A percentile compares a stretch with the other conserved stretches of the same genome.
phyloP scores from a whole-genome alignment of 2,797 vertebrate genomes.

The Chrysocyon brachyurus region DNA sequence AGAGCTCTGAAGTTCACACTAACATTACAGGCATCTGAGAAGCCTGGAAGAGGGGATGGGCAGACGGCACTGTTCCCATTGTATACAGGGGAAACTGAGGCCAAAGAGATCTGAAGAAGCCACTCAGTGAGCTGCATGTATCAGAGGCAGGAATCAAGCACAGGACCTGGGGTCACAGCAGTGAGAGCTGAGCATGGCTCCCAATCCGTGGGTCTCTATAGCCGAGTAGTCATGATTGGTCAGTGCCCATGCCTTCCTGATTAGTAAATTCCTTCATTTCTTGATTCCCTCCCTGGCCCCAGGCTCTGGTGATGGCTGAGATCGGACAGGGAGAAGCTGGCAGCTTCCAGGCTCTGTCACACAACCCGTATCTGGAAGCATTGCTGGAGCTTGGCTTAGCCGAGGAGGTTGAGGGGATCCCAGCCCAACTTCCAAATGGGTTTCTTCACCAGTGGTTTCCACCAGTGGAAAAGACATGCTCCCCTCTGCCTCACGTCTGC shows the following conservation, averaged over 20 bases:
- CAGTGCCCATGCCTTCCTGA: background rate
- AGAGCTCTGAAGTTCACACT: background rate
- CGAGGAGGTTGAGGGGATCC: background rate
- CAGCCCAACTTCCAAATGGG: constrained; percentile 61
- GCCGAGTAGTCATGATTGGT: background rate
- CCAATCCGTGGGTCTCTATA: accelerated
- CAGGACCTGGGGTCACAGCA: accelerated
- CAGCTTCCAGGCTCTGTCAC: background rate
- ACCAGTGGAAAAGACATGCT: background rate
- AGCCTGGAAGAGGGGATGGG: background rate
- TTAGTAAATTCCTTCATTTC: background rate
- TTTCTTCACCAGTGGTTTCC: background rate
- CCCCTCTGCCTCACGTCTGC: constrained; percentile 27
- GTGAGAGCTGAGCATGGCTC: background rate
- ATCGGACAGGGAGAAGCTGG: background rate
- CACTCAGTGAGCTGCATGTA: background rate
- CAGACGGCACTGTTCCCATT: background rate
- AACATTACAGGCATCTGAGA: background rate
- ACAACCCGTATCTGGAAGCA: background rate
- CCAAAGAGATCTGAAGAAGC: background rate
- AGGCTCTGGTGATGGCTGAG: background rate
- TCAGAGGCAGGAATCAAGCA: background rate
- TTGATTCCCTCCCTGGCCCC: background rate
- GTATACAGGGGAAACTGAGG: background rate
- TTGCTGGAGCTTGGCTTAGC: background rate